Conservation (phyloP, 2,797 vertebrate species). For the Microctenopoma lineatum region DNA sequence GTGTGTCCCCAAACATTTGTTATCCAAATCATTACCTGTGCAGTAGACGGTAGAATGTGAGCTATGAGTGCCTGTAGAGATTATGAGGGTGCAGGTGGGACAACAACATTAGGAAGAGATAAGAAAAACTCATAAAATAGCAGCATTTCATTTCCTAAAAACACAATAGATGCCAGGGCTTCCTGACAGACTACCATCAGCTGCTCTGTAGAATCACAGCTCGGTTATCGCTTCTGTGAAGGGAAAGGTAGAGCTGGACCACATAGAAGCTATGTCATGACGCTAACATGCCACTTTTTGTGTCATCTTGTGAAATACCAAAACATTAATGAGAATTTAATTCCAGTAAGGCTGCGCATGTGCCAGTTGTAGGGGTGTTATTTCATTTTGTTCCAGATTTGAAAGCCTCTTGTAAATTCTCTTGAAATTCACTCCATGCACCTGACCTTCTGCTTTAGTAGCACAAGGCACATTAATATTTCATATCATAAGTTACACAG, state of each 20-base stretch:
- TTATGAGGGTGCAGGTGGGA: constrained; percentile 65
- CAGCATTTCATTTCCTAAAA: constrained; percentile 85
- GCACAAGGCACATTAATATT: constrained; percentile 70
- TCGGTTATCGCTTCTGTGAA: constrained; percentile 53
- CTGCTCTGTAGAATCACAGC: constrained; percentile 26
- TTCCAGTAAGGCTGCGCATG: neutral
- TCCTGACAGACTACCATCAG: constrained; percentile 60
- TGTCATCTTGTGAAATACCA: neutral
- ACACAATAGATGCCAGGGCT: constrained; percentile 58
- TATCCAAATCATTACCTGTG: constrained; percentile 59
- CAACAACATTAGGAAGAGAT: constrained; percentile 73
- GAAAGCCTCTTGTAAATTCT: constrained; percentile 11
- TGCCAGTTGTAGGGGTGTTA: neutral
- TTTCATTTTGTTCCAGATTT: constrained; percentile 10
- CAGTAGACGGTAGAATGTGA: constrained; percentile 23
- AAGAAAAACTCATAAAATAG: constrained; percentile 80
- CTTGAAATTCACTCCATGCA: constrained; percentile 33
- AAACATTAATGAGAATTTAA: neutral
- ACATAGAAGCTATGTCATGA: constrained; percentile 19
- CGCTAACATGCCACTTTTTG: constrained; percentile 1
- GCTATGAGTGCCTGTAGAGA: constrained; percentile 49
- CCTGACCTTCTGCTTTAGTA: constrained; percentile 56
- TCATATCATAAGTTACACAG: constrained; percentile 52
- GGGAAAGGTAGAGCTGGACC: constrained; percentile 21
- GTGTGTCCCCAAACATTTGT: constrained; percentile 53